Percentiles rank a stretch among this genome's conserved stretches.
Conservation (phyloP, 2,888 invertebrate genomes). For the Linnaemya vulpina region DNA sequence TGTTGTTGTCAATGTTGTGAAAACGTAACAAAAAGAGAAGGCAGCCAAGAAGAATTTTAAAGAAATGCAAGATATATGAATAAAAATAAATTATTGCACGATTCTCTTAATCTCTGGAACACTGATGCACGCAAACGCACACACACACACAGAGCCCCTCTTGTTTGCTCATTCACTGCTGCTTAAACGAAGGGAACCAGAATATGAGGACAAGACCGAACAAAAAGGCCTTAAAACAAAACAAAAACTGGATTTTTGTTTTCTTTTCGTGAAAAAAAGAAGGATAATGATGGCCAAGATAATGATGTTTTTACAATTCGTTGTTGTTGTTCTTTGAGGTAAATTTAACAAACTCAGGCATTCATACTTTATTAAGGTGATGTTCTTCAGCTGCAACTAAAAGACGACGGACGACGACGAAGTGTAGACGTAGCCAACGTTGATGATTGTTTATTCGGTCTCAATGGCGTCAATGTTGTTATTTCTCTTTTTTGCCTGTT, state of each 20-base stretch:
- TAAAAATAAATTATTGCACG: constrained; percentile 59
- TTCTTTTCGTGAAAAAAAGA: constrained; percentile 34
- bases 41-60: constrained; percentile 14
- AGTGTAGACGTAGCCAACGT: constrained; percentile 21
- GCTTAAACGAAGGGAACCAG: constrained; percentile 36
- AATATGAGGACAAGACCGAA: constrained; percentile 28
- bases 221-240: constrained; percentile 30
- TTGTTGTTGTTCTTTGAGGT: constrained; percentile 36
- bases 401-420: constrained; percentile 17
- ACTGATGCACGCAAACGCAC: not conserved
- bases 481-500: constrained; percentile 20
- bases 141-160: not conserved
- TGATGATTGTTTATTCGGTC: constrained; percentile 49
- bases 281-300: constrained; percentile 54
- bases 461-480: constrained; percentile 70
- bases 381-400: constrained; percentile 33
- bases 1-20: constrained; percentile 29
- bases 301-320: constrained; percentile 30
- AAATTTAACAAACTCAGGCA: constrained; percentile 27
- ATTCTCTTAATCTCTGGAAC: constrained; percentile 40
- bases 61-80: constrained; percentile 49
- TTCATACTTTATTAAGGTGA: constrained; percentile 9
- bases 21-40: constrained; percentile 19
- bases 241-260: constrained; percentile 59
- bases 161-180: not conserved